A percentile compares a stretch with the other conserved stretches of the same genome.
Conservation (phyloP, 2,888 invertebrate species). For the Empis livida region DNA sequence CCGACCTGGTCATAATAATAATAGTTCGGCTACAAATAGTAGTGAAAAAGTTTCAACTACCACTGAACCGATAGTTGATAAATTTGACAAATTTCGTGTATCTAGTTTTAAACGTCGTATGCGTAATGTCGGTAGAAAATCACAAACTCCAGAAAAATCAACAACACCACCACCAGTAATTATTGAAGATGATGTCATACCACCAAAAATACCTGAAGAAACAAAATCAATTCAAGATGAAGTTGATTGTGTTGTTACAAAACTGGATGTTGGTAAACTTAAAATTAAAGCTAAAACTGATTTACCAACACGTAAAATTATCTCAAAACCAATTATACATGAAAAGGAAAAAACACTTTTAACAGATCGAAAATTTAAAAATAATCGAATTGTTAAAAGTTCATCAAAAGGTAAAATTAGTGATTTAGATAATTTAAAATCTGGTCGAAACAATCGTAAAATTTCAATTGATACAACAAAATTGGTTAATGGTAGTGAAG, state of each 20-base stretch:
- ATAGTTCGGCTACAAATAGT: not conserved
- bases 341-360: slow-evolving; percentile 27
- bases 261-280: not conserved
- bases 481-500: slow-evolving; percentile 6
- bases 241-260: not conserved
- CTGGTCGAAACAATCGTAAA: slow-evolving; percentile 20
- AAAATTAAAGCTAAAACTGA: not conserved
- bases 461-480: slow-evolving; percentile 17
- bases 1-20: slow-evolving; percentile 4
- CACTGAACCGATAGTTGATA: slow-evolving; percentile 6
- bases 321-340: not conserved
- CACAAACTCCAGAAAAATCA: slow-evolving; percentile 10
- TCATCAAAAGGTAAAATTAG: slow-evolving; percentile 27
- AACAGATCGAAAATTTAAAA: slow-evolving; percentile 29
- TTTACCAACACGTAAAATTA: not conserved
- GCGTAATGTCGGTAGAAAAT: slow-evolving; percentile 16
- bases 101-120: slow-evolving; percentile 18
- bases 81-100: slow-evolving; percentile 15
- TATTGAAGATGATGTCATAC: not conserved
- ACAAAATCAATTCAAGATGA: not conserved
- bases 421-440: slow-evolving; percentile 22
- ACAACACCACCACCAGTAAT: not conserved
- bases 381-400: slow-evolving; percentile 30
- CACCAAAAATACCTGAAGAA: not conserved
- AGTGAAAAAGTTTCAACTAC: slow-evolving; percentile 4